phyloP scores from a whole-genome alignment of 2,113 vertebrate genomes.

The Seriola dumerili region DNA sequence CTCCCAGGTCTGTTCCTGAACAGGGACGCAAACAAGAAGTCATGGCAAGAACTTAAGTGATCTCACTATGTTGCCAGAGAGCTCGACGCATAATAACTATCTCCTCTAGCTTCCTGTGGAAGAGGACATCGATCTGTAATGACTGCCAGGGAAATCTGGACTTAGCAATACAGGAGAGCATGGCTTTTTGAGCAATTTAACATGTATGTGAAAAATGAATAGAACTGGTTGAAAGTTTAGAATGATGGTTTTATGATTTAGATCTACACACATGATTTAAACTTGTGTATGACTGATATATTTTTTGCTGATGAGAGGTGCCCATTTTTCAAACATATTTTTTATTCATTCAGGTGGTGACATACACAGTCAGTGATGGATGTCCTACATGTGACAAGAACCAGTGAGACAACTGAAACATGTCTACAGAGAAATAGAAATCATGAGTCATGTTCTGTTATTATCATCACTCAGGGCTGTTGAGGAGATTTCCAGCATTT shows the following conservation, averaged over 20 bases:
- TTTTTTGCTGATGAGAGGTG: neutral
- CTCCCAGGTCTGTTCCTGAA: neutral
- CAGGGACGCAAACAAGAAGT: slow-evolving; percentile 4
- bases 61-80: slow-evolving; percentile 61
- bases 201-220: neutral
- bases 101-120: slow-evolving; percentile 17
- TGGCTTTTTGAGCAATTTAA: neutral
- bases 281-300: no score
- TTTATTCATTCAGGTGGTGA: neutral
- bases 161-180: neutral
- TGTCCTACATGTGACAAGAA: neutral
- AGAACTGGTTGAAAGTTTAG: neutral
- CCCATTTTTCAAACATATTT: neutral
- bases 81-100: slow-evolving; percentile 46
- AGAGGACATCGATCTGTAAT: neutral
- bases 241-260: neutral
- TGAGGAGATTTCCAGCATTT: slow-evolving; percentile 1
- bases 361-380: neutral
- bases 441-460: neutral
- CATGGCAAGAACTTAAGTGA: slow-evolving; percentile 31
- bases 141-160: neutral
- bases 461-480: slow-evolving; percentile 2
- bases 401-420: neutral
- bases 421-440: slow-evolving; percentile 5
- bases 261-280: no score